phyloP scores from a whole-genome alignment of 2,888 invertebrate species.

The Anthophora plumipes region DNA sequence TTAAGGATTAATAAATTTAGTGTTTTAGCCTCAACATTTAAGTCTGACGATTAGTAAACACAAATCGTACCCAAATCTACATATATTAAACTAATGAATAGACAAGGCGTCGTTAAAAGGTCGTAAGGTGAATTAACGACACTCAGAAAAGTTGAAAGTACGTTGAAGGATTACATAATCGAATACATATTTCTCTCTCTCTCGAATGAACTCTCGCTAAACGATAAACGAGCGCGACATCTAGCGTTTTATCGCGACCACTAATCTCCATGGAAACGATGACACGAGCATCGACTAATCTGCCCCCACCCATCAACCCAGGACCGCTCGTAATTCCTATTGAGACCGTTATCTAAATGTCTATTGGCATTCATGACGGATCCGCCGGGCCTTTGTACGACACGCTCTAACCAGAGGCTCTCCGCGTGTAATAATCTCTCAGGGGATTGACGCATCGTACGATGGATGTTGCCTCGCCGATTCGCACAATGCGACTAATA shows the following conservation, averaged over 20 bases:
- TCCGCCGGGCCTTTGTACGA: slow-evolving; percentile 37
- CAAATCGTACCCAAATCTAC: too few species aligned
- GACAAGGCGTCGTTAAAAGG: too few species aligned
- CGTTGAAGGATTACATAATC: too few species aligned
- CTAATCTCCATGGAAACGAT: slow-evolving; percentile 71
- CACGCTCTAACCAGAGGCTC: slow-evolving; percentile 25
- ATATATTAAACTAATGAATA: too few species aligned
- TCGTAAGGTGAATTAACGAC: too few species aligned
- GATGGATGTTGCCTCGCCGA: slow-evolving; percentile 30
- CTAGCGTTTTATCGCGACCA: slow-evolving; percentile 47
- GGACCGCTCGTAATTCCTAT: slow-evolving; percentile 54
- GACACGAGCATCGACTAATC: slow-evolving; percentile 70
- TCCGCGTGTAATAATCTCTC: slow-evolving; percentile 43
- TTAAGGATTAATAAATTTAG: too few species aligned
- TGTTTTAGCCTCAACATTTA: too few species aligned
- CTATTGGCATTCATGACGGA: slow-evolving; percentile 57
- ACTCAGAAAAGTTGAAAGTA: too few species aligned
- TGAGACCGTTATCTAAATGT: slow-evolving; percentile 71
- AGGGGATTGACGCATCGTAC: slow-evolving; percentile 34
- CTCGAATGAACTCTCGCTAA: background rate
- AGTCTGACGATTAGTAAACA: too few species aligned
- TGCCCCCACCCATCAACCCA: slow-evolving; percentile 23
- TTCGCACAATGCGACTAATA: slow-evolving; percentile 39
- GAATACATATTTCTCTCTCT: too few species aligned
- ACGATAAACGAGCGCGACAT: background rate